phyloP scores from a whole-genome alignment of 1,140 invertebrate genomes.

The Drosophila neocordata region DNA sequence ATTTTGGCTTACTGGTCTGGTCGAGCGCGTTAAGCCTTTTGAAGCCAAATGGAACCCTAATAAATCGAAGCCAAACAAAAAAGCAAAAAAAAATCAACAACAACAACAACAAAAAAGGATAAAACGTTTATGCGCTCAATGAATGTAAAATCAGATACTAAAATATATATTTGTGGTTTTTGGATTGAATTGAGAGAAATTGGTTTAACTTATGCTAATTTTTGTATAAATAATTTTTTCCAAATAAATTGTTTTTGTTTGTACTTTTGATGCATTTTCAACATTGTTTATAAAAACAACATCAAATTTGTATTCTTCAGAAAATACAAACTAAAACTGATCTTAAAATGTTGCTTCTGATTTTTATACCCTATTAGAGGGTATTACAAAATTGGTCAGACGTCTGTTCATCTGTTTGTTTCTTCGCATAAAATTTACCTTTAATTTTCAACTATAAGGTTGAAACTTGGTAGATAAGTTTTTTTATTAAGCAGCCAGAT shows the following conservation, averaged over 20 bases:
- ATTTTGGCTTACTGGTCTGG: conserved; percentile 61
- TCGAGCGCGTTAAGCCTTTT: conserved; percentile 49
- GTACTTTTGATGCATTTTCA: background rate
- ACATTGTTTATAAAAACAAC: background rate
- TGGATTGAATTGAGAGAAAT: background rate
- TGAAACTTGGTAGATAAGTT: too few species aligned
- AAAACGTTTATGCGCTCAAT: conserved; percentile 52
- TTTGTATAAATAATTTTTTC: background rate
- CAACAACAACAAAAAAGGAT: conserved; percentile 41
- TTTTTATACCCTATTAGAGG: too few species aligned
- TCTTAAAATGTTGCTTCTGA: too few species aligned
- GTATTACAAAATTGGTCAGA: too few species aligned
- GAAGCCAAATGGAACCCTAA: conserved; percentile 31
- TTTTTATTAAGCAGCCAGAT: too few species aligned
- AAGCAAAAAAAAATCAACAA: conserved; percentile 7
- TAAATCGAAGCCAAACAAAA: conserved; percentile 29
- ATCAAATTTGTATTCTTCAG: background rate
- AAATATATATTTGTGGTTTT: background rate
- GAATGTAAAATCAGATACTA: conserved; percentile 59
- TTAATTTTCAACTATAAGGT: too few species aligned
- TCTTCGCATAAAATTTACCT: too few species aligned
- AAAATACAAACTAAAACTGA: too few species aligned
- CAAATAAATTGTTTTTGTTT: background rate
- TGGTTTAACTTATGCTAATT: conserved; percentile 7
- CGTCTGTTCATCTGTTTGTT: too few species aligned